phyloP scores from a whole-genome alignment of 2,888 invertebrate species.

The Lochmaea capreae region DNA sequence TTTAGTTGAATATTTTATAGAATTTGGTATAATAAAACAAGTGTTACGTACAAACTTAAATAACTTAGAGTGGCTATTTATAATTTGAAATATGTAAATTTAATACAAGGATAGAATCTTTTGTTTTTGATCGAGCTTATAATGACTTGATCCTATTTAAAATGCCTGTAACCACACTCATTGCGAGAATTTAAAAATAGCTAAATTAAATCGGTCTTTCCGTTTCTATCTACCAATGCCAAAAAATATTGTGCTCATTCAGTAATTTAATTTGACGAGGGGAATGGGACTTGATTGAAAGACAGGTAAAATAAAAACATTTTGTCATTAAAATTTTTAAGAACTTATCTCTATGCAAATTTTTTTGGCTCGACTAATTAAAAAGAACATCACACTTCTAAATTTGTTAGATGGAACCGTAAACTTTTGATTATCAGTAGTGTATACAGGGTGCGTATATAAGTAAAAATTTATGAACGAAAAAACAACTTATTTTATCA shows the following conservation, averaged over 20 bases:
- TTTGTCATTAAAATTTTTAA: slow-evolving; percentile 4
- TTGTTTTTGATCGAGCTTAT: background rate
- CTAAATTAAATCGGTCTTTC: background rate
- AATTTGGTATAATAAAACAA: background rate
- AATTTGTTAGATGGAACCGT: slow-evolving; percentile 10
- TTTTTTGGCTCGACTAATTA: slow-evolving; percentile 7
- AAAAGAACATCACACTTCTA: slow-evolving; percentile 9
- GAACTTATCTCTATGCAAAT: slow-evolving; percentile 9
- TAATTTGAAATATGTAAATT: slow-evolving; percentile 2
- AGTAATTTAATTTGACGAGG: background rate
- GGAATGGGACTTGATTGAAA: background rate
- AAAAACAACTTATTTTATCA: background rate
- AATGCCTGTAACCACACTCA: background rate
- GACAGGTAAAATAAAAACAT: slow-evolving; percentile 9
- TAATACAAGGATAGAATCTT: background rate
- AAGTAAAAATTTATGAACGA: background rate
- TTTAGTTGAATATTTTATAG: background rate
- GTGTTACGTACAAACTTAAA: background rate
- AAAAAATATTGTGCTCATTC: slow-evolving; percentile 1
- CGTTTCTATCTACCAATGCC: background rate
- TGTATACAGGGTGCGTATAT: background rate
- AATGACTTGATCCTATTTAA: no score
- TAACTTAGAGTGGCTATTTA: background rate
- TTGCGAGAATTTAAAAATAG: background rate
- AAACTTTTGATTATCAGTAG: background rate